A percentile compares a stretch with the other conserved stretches of the same genome.
These are phyloP conservation scores for Calameuta filiformis DNA, from an alignment of 2,888 invertebrate genomes.

Conservation along the genomic window DNA sequence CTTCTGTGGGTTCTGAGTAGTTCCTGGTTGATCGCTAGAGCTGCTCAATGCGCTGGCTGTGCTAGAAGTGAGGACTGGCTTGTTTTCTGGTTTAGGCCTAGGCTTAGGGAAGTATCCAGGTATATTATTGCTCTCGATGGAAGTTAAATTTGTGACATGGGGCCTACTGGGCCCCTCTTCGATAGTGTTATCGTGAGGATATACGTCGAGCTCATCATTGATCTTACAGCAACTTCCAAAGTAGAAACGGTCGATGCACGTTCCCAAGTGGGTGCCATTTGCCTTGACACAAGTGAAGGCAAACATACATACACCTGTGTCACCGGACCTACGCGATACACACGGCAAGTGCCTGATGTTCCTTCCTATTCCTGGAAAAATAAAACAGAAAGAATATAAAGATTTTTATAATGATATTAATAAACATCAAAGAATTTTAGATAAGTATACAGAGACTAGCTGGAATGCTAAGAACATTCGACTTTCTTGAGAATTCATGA, in stretches of 20 bases:
- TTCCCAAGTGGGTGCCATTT: constrained; percentile 91
- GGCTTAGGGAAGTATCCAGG: constrained; percentile 54
- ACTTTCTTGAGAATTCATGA: not conserved
- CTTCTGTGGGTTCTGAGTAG: constrained; percentile 55
- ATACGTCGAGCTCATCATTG: constrained; percentile 70
- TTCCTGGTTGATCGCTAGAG: constrained; percentile 16
- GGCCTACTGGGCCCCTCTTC: constrained; percentile 67
- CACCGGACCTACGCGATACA: constrained; percentile 81
- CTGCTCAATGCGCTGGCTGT: not conserved
- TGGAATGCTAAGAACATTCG: not conserved
- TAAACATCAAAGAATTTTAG: not conserved
- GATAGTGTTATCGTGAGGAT: constrained; percentile 71
- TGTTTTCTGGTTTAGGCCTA: constrained; percentile 45
- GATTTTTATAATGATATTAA: not conserved
- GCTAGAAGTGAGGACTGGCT: constrained; percentile 22
- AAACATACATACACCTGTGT: constrained; percentile 92
- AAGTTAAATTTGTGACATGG: constrained; percentile 45
- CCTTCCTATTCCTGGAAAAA: constrained; percentile 80
- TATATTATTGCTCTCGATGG: constrained; percentile 60
- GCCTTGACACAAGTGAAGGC: constrained; percentile 91
- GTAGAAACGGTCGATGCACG: constrained; percentile 93
- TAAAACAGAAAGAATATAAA: constrained; percentile 49
- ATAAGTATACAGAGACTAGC: not conserved
- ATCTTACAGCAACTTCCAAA: constrained; percentile 93
- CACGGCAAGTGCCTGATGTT: constrained; percentile 92